Base-by-base conservation (phyloP, 2,888 invertebrate genomes). In the Crepidodera aurea region DNA sequence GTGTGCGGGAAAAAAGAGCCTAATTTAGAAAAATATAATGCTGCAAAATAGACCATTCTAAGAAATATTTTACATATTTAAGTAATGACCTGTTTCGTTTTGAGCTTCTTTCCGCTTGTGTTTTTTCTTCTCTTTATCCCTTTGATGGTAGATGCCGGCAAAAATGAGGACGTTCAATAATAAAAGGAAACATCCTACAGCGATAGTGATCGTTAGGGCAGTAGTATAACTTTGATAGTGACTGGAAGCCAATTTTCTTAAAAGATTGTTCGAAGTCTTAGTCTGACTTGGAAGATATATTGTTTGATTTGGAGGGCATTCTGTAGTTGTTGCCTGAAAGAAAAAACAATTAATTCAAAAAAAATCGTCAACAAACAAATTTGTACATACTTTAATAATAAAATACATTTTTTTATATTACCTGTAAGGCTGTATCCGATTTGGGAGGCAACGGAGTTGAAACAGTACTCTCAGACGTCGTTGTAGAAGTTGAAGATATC, bases 151-250 rank as follows among this genome's bases (percentile, higher is more conserved):
- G 65, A 93, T 93, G 1, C 94, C 94, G 42, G 93, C 93, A 74
- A 94, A 94, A 70, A 95, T 94, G 18, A 93, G 84, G 8, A 93
- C 89, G 76, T 94, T 94, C 19, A 94, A 84, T 22, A 93, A 83
- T 6, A 94, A 83, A 5, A 94, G 84, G 70, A 93, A 92, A 73
- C 93, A 92, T 1, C 93, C 93, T 6, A 93, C 92, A 0, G 91
- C 92, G 66, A 94, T 92, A 0, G 94, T 94, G 22, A 94, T 92
- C 5, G 93, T 91, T 13, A 95, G 83, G 0, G 94, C 94, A 0
- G 94, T 93, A 4, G 94, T 93, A 79, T 94, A 94, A 62, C 92
- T 93, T 77, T 93, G 93, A 75, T 93, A 93, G 74, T 93, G 93
- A 62, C 90, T 91, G 8, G 89, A 88, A n/a, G 92, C 90, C 5